Conservation (phyloP, 2,113 vertebrate genomes). For the Gymnobelideus leadbeateri region DNA sequence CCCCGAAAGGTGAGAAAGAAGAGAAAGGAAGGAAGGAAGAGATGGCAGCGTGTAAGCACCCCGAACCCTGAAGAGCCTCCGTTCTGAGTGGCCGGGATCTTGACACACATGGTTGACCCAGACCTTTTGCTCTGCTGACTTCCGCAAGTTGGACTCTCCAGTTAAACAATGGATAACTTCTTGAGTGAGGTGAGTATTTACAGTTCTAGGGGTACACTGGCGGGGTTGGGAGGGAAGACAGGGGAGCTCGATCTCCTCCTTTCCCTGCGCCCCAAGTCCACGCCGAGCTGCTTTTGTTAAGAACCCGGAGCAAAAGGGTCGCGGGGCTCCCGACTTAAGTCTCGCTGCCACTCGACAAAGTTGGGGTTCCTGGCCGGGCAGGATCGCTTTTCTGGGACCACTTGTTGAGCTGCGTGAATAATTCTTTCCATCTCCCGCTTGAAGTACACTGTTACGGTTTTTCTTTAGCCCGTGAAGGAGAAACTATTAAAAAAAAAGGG, state of each 20-base stretch:
- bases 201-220: background rate
- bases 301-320: background rate
- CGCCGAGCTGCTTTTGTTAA: background rate
- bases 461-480: background rate
- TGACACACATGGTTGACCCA: slow-evolving; percentile 68
- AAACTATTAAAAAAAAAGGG: background rate
- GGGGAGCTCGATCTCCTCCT: background rate
- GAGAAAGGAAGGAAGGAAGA: background rate
- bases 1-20: slow-evolving; percentile 59
- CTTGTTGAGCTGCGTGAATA: background rate
- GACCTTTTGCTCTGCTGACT: slow-evolving; percentile 67
- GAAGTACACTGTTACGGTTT: background rate
- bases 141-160: slow-evolving; percentile 58
- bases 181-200: slow-evolving; percentile 89
- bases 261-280: background rate
- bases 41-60: slow-evolving; percentile 64
- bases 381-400: no score
- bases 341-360: background rate
- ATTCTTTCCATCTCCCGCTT: background rate
- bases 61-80: slow-evolving; percentile 27
- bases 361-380: background rate
- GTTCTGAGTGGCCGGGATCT: background rate
- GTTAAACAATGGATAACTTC: slow-evolving; percentile 89
- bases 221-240: background rate
- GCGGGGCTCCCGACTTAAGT: background rate